Evolutionary conservation across 2,113 vertebrate genomes (phyloP), one percentile per base, ranked within the genome.

Genomic region (Platysteira castanea): DNA sequence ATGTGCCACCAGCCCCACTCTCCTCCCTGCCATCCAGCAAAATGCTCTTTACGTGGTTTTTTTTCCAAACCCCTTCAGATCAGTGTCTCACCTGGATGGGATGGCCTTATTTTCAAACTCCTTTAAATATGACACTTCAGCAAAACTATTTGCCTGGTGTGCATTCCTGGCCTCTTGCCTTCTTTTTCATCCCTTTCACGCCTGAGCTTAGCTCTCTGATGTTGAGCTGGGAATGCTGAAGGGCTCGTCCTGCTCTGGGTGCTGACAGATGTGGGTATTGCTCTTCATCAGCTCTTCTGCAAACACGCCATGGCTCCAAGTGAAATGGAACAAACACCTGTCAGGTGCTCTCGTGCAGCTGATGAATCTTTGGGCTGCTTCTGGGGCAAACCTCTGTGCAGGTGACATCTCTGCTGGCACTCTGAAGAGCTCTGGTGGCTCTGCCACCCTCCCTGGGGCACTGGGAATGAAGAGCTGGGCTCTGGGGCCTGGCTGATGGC

Each of bases 191-290:
- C 57, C 81, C 26, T 46, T 75, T 68, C 56, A 30, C 39, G 53
- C 0, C 0, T 23, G 39, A 85, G 33, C 33, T 11, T 67, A 49
- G 2, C 41, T 19, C 28, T 64, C 82, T 52, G 89, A 68, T 60
- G 78, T 21, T 82, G 54, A 95, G 47, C 54, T 41, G 84, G 83
- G 56, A 61, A 8, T 31, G 64, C 41, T 22, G 87, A 15, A 56
- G 70, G 60, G 42, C 78, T 47, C 5, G 2, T 75, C 75, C 74
- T 90, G 71, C 84, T 78, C 93, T 42, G 53, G 39, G 33, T 89
- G 92, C 90, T 93, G 87, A 71, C 85, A 95, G 73, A 39, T 53
- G 68, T 57, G 83, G 56, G 35, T 82, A 39, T 77, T 96, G 89
- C 91, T 88, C 93, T 89, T 84, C 87, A 64, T 27, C 82, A 86